A percentile compares a stretch with the other conserved stretches of the same genome.
Conservation (phyloP, 2,888 invertebrate genomes). For the Pasiphila rectangulata region DNA sequence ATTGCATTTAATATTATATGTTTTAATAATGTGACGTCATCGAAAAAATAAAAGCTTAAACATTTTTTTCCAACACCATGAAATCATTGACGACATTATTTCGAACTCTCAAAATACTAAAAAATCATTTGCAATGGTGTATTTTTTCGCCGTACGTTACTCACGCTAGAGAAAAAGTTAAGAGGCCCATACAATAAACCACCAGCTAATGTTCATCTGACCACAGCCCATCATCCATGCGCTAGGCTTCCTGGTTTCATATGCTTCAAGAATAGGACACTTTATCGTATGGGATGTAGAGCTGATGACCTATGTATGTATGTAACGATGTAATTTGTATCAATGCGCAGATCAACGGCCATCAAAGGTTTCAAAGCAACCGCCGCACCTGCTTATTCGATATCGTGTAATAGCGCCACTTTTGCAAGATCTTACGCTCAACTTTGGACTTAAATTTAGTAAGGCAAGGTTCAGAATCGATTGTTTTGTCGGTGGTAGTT, state of each 20-base stretch:
- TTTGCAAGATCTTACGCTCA: constrained; percentile 20
- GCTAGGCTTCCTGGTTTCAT: constrained; percentile 8
- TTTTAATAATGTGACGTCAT: too few species aligned
- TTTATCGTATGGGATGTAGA: constrained; percentile 23
- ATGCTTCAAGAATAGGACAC: background rate
- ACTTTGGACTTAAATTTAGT: constrained; percentile 23
- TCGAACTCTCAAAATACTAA: too few species aligned
- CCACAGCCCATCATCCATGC: background rate
- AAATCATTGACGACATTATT: too few species aligned
- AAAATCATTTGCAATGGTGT: too few species aligned
- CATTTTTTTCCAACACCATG: too few species aligned
- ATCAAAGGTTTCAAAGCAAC: constrained; percentile 61
- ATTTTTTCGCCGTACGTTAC: too few species aligned
- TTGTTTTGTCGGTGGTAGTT: constrained; percentile 5
- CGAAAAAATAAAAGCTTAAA: too few species aligned
- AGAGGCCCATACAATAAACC: too few species aligned
- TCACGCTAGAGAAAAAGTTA: too few species aligned
- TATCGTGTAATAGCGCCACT: constrained; percentile 56
- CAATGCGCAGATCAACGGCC: constrained; percentile 60
- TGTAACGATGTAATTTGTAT: constrained; percentile 69
- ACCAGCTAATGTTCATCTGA: too few species aligned
- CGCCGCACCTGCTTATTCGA: constrained; percentile 69
- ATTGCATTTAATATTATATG: too few species aligned
- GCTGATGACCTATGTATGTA: constrained; percentile 38
- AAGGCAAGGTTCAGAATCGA: constrained; percentile 31